These are phyloP conservation scores for Polydrusus pterygomalis DNA, from an alignment of 2,888 invertebrate species.

Conservation along the genomic window DNA sequence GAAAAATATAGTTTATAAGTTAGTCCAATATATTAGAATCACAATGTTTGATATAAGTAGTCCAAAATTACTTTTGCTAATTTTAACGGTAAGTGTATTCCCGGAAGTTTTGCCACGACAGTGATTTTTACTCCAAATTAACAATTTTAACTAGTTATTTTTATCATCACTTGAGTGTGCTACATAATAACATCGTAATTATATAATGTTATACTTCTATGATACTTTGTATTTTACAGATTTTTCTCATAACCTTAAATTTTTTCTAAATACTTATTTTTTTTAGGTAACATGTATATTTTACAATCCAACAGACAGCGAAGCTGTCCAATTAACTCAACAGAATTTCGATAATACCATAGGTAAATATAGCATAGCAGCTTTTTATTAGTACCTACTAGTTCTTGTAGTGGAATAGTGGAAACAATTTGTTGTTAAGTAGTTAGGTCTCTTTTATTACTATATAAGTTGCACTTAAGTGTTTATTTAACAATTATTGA, in stretches of 20 bases:
- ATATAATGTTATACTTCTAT: background rate
- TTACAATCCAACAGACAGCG: slow-evolving; percentile 87
- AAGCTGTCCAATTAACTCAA: slow-evolving; percentile 86
- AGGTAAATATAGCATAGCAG: slow-evolving; percentile 76
- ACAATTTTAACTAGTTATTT: background rate
- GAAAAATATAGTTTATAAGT: background rate
- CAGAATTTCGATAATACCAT: slow-evolving; percentile 89
- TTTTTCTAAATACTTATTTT: slow-evolving; percentile 50
- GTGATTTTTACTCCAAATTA: slow-evolving; percentile 10
- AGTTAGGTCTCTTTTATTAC: too few species aligned
- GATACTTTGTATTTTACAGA: background rate
- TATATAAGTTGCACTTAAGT: too few species aligned
- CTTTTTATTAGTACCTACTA: slow-evolving; percentile 31
- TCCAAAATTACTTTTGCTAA: slow-evolving; percentile 20
- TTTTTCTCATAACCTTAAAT: slow-evolving; percentile 19
- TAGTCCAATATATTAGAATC: background rate
- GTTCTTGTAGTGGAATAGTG: too few species aligned
- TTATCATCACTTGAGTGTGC: background rate
- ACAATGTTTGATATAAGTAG: slow-evolving; percentile 36
- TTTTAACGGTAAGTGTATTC: slow-evolving; percentile 47
- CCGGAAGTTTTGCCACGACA: slow-evolving; percentile 48
- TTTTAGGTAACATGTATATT: slow-evolving; percentile 75
- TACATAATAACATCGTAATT: background rate
- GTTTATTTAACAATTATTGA: too few species aligned
- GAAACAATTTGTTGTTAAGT: too few species aligned